A percentile compares a stretch with the other conserved stretches of the same genome.
Evolutionary conservation across 2,113 vertebrate genomes (phyloP).

Genomic region (Neodontobutis hainanensis): DNA sequence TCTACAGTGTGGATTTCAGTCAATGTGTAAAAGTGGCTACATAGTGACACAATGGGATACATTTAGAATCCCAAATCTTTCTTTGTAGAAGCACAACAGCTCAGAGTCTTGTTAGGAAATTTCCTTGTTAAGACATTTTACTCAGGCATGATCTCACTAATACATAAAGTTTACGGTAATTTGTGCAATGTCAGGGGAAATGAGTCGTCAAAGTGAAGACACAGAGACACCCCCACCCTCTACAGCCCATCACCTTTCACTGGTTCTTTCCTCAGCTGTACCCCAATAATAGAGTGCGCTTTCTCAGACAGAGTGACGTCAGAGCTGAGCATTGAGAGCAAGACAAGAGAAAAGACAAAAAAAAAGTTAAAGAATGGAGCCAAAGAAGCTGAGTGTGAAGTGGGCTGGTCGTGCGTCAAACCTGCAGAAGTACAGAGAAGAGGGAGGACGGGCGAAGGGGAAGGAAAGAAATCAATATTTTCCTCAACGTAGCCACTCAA

Average conservation of each 20-base stretch:
- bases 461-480: constrained; percentile 77
- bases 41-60: neutral
- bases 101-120: constrained; percentile 48
- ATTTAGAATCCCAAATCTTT: neutral
- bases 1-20: too few relatives aligned
- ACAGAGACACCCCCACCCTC: constrained; percentile 6
- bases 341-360: constrained; percentile 20
- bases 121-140: constrained; percentile 41
- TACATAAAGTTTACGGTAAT: constrained; percentile 66
- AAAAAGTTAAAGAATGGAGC: constrained; percentile 38
- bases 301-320: constrained; percentile 31
- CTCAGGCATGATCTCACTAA: constrained; percentile 61
- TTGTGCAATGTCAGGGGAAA: constrained; percentile 65
- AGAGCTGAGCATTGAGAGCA: constrained; percentile 30
- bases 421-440: constrained; percentile 14
- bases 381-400: constrained; percentile 50
- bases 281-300: constrained; percentile 24
- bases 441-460: neutral
- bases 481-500: constrained; percentile 75
- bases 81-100: constrained; percentile 20
- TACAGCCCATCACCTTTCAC: neutral
- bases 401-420: constrained; percentile 55
- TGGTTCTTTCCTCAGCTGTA: constrained; percentile 14
- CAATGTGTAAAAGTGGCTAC: too few relatives aligned
- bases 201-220: constrained; percentile 52